Conservation (phyloP, 2,113 vertebrate genomes). For the Leucosticte australis region DNA sequence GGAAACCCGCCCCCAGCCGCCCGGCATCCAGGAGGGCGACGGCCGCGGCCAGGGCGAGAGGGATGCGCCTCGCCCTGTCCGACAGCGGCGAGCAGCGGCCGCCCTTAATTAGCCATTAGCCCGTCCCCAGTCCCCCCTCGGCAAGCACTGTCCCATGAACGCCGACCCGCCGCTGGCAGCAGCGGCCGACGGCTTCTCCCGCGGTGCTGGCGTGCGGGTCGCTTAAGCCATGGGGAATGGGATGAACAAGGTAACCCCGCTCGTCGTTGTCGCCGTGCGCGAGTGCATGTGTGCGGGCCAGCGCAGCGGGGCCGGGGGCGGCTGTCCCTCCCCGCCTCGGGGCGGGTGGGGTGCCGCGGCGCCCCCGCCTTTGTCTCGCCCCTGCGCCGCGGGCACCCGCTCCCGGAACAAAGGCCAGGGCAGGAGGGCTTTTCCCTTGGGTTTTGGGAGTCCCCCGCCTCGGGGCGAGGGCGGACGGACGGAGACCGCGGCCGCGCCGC, state of each 20-base stretch:
- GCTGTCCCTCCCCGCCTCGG: background rate
- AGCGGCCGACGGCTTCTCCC: background rate
- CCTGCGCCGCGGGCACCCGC: background rate
- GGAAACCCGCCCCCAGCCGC: background rate
- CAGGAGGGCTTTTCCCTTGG: background rate
- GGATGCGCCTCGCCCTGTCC: background rate
- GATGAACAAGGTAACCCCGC: constrained; percentile 76
- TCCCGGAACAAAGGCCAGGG: background rate
- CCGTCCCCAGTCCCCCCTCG: background rate
- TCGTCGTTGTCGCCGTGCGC: background rate
- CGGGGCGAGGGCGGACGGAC: background rate
- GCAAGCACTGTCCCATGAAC: background rate
- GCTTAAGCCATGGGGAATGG: constrained; percentile 76
- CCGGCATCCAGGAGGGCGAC: background rate
- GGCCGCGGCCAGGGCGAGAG: background rate
- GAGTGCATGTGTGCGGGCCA: background rate
- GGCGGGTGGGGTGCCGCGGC: background rate
- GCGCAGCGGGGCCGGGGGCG: background rate
- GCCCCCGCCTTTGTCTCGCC: background rate
- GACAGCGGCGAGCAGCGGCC: background rate
- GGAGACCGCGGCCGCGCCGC: background rate
- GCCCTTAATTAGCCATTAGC: background rate
- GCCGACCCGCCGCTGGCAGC: background rate
- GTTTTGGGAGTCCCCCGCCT: background rate
- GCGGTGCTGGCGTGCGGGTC: constrained; percentile 2